Evolutionary conservation across 2,888 invertebrate species (phyloP).

Genomic region (Cactoblastis cactorum): DNA sequence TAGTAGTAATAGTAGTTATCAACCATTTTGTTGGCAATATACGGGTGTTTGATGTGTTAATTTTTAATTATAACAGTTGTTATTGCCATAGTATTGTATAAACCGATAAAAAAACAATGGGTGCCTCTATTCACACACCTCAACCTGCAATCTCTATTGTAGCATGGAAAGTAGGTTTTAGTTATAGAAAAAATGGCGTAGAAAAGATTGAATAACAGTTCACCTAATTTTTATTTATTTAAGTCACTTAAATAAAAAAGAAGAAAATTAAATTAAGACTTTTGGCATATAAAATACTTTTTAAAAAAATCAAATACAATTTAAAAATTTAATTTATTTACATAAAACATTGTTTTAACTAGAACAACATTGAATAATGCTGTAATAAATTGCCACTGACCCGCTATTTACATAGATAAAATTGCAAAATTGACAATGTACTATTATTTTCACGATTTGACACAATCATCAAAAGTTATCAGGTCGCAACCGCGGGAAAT

Average conservation of each 20-base stretch:
- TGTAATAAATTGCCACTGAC: neutral
- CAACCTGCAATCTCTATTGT: constrained; percentile 3
- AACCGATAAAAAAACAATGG: constrained; percentile 11
- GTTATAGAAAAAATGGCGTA: neutral
- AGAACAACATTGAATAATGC: neutral
- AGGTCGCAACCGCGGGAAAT: constrained; percentile 6
- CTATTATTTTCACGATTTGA: neutral
- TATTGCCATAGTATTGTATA: neutral
- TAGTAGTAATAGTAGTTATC: too few relatives aligned
- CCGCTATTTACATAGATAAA: neutral
- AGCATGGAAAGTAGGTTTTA: constrained; percentile 10
- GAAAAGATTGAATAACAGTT: neutral
- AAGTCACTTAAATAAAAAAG: too few relatives aligned
- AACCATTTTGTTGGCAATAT: neutral
- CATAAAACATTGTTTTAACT: neutral
- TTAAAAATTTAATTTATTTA: neutral
- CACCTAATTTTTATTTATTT: neutral
- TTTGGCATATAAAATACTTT: too few relatives aligned
- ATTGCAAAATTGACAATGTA: neutral
- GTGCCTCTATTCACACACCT: constrained; percentile 11
- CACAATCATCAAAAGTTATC: constrained; percentile 5
- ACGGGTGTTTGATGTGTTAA: neutral
- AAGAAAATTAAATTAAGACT: too few relatives aligned
- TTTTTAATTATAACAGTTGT: neutral
- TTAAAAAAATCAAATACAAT: neutral